Evolutionary conservation across 2,888 invertebrate genomes (phyloP), one percentile per base, ranked within the genome.

Genomic region (Drosophila kuntzei): DNA sequence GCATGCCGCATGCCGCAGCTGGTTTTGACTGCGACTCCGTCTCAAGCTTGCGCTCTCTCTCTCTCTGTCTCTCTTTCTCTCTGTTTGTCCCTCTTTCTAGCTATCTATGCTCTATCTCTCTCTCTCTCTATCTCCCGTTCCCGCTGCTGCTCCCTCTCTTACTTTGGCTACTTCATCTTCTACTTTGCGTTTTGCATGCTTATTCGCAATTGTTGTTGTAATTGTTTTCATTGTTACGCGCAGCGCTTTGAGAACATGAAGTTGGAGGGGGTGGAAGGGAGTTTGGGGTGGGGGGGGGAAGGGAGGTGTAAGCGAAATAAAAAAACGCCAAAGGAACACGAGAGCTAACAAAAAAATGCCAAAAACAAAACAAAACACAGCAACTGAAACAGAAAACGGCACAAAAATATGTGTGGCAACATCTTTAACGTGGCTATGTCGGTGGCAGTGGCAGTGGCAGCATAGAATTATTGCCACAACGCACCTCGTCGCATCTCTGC

Each of bases 181-280:
- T 87, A 86, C 89, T 91, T 85, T 85, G 85, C 87, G 89, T 89
- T 90, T 90, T 91, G 90, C 88, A 89, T 90, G 89, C 90, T 90
- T 89, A 81, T 90, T 88, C 90, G 89, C 86, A 89, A 88, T 89
- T 90, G 87, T 90, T 90, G 87, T 91, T 90, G 89, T 90, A 90
- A 89, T 90, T 90, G 90, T 88, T 90, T 87, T 86, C 87, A 88
- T 90, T 90, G 85, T 89, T 85, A 80, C 77, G 65, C 71, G 68
- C 66, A 58, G 72, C 53, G 60, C 49, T 66, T 44, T 47, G 47
- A 18, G 41, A 12, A 7, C 6, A 6, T 2, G 3, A 8, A 9
- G 11, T 4, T 8, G 22, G 12, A 3, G 32, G 32, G 11, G 12
- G 12, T 1, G 12, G 0, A 9, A 25, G 2, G 14, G 12, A 3